A percentile compares a stretch with the other conserved stretches of the same genome.
These are phyloP conservation scores for Montipora capitata DNA, from an alignment of 92 coral and sea anemone genomes.

Conservation along the genomic window DNA sequence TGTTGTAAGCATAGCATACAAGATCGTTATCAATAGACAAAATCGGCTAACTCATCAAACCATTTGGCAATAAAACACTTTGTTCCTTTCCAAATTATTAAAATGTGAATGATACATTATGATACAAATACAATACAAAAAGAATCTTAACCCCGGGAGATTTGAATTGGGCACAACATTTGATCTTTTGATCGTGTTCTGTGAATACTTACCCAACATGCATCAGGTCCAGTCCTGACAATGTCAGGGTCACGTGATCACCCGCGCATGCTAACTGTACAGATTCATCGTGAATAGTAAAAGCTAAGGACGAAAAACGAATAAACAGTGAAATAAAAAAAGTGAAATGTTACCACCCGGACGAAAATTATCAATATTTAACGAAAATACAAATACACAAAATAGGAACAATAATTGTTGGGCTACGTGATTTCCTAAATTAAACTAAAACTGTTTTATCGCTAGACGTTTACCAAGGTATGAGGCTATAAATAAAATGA, in stretches of 20 bases:
- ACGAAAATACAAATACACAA: neutral
- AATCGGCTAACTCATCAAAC: no score
- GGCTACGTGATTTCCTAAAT: neutral
- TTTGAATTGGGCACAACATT: no score
- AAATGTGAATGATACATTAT: no score
- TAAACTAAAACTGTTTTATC: neutral
- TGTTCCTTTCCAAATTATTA: no score
- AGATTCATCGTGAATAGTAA: slow-evolving; percentile 88
- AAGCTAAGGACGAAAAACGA: slow-evolving; percentile 45
- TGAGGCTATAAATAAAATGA: neutral
- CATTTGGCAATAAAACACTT: no score
- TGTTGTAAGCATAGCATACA: no score
- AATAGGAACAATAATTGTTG: neutral
- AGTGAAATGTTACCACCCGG: neutral
- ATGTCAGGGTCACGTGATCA: slow-evolving; percentile 88
- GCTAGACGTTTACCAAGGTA: neutral
- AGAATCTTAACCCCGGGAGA: no score
- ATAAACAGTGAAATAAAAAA: no score
- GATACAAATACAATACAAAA: no score
- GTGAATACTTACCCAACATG: slow-evolving; percentile 86
- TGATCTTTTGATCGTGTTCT: no score
- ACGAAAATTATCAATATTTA: slow-evolving; percentile 3
- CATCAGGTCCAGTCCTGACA: slow-evolving; percentile 95
- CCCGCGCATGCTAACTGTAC: slow-evolving; percentile 97
- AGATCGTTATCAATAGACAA: no score